Conservation (phyloP, 2,797 vertebrate genomes). For the Premnoplex brunnescens region DNA sequence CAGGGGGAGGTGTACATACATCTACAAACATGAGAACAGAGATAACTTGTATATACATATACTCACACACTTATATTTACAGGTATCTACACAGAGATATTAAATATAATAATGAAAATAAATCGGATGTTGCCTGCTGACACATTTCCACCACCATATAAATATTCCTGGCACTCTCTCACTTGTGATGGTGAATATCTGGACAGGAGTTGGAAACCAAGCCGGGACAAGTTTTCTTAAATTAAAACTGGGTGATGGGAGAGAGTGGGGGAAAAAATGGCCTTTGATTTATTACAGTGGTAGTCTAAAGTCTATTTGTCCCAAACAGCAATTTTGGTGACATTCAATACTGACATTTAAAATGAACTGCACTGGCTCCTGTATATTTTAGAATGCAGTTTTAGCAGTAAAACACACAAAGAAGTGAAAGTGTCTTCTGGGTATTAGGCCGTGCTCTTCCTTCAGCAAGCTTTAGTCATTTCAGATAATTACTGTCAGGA, state of each 20-base stretch:
- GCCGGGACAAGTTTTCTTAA: not conserved
- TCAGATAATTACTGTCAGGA: not conserved
- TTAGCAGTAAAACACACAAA: not conserved
- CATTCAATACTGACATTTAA: not conserved
- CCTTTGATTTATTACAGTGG: not conserved
- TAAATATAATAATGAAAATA: fast-evolving
- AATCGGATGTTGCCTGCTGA: not conserved
- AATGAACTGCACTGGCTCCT: not conserved
- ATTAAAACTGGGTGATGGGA: not conserved
- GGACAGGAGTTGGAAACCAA: not conserved
- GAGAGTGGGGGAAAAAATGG: not conserved
- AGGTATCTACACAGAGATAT: not conserved
- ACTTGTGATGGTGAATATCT: not conserved
- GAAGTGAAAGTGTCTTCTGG: not conserved
- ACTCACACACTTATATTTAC: not conserved
- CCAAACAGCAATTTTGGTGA: not conserved
- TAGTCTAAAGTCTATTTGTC: not conserved
- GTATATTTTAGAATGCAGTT: not conserved
- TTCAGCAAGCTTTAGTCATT: not conserved
- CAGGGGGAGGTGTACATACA: not conserved
- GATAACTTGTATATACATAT: not conserved
- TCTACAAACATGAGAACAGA: not conserved
- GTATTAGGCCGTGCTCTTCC: not conserved
- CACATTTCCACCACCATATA: not conserved
- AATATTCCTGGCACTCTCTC: not conserved